Conservation (phyloP, 2,113 vertebrate species). For the Helogale parvula region DNA sequence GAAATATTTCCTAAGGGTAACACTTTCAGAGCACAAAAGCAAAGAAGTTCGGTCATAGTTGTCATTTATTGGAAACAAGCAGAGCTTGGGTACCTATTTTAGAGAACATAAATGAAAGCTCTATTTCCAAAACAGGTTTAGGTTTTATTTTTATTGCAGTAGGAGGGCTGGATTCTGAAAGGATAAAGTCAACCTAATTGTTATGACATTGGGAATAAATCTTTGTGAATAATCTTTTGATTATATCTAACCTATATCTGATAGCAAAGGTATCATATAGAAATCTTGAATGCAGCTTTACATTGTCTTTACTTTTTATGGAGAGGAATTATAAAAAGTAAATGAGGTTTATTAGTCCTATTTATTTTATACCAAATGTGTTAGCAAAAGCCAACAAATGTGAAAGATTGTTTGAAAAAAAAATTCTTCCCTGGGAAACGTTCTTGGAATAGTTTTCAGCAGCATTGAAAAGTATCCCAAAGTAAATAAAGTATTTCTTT, state of each 20-base stretch:
- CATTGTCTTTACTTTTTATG: neutral
- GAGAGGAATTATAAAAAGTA: constrained; percentile 15
- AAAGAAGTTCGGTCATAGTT: constrained; percentile 41
- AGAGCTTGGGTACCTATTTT: constrained; percentile 50
- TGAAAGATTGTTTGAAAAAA: neutral
- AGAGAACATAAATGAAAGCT: constrained; percentile 13
- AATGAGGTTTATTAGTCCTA: neutral
- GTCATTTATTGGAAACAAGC: constrained; percentile 33
- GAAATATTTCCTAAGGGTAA: constrained; percentile 50
- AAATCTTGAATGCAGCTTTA: constrained; percentile 20
- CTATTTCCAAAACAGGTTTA: constrained; percentile 47
- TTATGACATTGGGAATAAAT: constrained; percentile 27
- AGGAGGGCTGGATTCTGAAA: constrained; percentile 56
- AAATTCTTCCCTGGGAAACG: neutral
- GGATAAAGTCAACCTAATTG: constrained; percentile 4
- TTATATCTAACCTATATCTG: neutral
- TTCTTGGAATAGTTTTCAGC: constrained; percentile 43
- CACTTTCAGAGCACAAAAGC: constrained; percentile 31
- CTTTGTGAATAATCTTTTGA: neutral
- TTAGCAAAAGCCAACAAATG: constrained; percentile 26
- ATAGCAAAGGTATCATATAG: neutral
- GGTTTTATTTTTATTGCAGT: constrained; percentile 63
- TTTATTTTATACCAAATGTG: neutral
- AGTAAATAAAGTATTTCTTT: neutral
- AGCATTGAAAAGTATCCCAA: neutral